These are phyloP conservation scores for Poecilus cupreus DNA, from an alignment of 2,888 invertebrate species.

Conservation along the genomic window DNA sequence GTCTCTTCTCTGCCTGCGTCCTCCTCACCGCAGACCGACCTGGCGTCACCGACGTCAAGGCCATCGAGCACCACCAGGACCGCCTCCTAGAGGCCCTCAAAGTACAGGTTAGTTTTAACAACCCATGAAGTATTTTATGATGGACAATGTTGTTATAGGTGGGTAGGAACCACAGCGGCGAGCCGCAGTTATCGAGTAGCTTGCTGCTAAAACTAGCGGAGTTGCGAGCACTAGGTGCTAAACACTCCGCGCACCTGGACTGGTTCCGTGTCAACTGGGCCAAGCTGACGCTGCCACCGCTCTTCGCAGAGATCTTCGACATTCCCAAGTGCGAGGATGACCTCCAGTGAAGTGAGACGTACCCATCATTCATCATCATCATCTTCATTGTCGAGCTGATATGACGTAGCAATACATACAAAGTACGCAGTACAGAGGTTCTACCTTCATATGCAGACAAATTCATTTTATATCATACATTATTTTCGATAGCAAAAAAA, in stretches of 20 bases:
- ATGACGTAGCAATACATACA: background rate
- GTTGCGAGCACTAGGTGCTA: constrained; percentile 85
- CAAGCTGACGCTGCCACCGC: constrained; percentile 88
- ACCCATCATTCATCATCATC: too few relatives aligned
- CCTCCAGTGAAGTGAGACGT: constrained; percentile 67
- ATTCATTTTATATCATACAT: too few relatives aligned
- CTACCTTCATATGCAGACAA: background rate
- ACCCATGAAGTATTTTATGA: constrained; percentile 26
- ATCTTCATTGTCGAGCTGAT: background rate
- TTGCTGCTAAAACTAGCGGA: constrained; percentile 82
- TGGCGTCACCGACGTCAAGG: constrained; percentile 86
- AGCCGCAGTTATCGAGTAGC: constrained; percentile 76
- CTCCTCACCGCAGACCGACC: constrained; percentile 87
- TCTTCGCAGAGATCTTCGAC: constrained; percentile 98
- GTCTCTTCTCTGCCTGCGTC: constrained; percentile 90
- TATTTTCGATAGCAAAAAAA: too few relatives aligned
- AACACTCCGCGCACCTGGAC: constrained; percentile 88
- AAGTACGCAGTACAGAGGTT: background rate
- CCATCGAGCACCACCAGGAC: constrained; percentile 86
- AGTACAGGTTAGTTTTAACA: constrained; percentile 76
- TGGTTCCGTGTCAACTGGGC: constrained; percentile 96
- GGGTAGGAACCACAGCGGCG: constrained; percentile 77
- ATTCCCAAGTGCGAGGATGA: constrained; percentile 91
- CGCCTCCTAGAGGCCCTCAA: constrained; percentile 91
- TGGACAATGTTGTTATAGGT: constrained; percentile 70